A percentile compares a stretch with the other conserved stretches of the same genome.
phyloP scores from a whole-genome alignment of 1,140 invertebrate genomes.

The Dendroctonus ponderosae region DNA sequence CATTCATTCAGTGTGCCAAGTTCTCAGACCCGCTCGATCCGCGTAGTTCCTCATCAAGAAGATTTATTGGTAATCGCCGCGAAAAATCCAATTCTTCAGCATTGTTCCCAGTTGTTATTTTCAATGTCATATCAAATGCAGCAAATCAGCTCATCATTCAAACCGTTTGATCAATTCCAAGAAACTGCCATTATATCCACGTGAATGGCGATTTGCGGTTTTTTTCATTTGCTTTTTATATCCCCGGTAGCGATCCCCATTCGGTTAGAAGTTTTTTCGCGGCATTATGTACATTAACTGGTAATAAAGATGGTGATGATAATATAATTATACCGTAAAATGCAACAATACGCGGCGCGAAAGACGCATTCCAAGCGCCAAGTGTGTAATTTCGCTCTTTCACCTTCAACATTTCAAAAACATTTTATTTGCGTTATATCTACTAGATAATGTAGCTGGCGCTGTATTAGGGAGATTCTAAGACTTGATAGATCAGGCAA shows the following conservation, averaged over 20 bases:
- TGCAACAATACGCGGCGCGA: constrained; percentile 21
- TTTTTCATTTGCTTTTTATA: constrained; percentile 3
- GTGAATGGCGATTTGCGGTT: constrained; percentile 10
- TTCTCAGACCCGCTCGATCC: no score
- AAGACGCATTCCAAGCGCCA: constrained; percentile 14
- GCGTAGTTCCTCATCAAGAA: no score
- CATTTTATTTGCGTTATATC: constrained; percentile 15
- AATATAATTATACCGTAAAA: constrained; percentile 28
- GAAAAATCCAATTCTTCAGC: no score
- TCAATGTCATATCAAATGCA: no score
- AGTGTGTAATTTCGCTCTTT: constrained; percentile 21
- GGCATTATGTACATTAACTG: constrained; percentile 15
- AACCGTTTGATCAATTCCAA: no score
- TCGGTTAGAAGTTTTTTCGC: constrained; percentile 11
- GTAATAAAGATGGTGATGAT: constrained; percentile 27
- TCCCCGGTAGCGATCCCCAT: constrained; percentile 2
- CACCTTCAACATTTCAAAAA: constrained; percentile 21
- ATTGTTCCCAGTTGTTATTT: no score
- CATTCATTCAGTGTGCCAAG: no score
- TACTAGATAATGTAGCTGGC: constrained; percentile 9
- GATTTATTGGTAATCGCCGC: no score
- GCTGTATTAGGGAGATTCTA: no score
- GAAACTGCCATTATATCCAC: constrained; percentile 9
- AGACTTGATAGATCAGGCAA: no score
- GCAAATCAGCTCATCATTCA: no score